phyloP scores from a whole-genome alignment of 2,888 invertebrate genomes.

The Noctua pronuba region DNA sequence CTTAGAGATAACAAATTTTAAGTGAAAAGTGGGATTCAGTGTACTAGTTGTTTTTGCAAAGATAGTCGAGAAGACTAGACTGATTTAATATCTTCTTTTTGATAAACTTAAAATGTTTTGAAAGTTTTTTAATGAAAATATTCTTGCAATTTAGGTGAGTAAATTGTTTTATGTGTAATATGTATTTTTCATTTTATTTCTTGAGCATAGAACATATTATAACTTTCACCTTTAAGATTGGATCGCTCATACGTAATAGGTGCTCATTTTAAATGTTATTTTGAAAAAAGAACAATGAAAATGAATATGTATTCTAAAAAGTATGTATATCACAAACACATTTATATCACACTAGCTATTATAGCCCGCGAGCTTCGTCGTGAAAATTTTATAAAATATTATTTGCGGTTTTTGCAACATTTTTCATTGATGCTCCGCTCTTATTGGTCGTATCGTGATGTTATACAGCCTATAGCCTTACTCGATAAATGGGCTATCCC shows the following conservation, averaged over 20 bases:
- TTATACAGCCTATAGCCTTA: too few species aligned
- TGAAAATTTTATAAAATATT: too few species aligned
- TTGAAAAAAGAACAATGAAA: neutral
- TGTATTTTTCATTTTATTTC: neutral
- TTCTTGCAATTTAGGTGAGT: neutral
- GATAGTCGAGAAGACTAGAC: neutral
- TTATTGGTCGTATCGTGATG: too few species aligned
- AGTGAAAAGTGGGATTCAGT: conserved; percentile 35
- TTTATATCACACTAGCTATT: too few species aligned
- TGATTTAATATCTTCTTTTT: conserved; percentile 11
- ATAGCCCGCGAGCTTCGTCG: too few species aligned
- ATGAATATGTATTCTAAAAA: neutral
- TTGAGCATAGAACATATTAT: neutral
- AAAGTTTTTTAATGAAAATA: neutral
- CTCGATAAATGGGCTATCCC: too few species aligned
- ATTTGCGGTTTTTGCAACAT: too few species aligned
- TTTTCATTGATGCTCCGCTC: too few species aligned
- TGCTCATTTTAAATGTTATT: neutral
- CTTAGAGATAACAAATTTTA: conserved; percentile 37
- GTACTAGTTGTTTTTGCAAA: conserved; percentile 18
- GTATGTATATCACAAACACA: neutral
- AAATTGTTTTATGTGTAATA: neutral
- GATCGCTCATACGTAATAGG: neutral
- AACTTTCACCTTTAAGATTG: neutral
- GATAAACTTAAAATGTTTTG: neutral